Conservation (phyloP, 2,888 invertebrate genomes). For the Agapetus fuscipes region DNA sequence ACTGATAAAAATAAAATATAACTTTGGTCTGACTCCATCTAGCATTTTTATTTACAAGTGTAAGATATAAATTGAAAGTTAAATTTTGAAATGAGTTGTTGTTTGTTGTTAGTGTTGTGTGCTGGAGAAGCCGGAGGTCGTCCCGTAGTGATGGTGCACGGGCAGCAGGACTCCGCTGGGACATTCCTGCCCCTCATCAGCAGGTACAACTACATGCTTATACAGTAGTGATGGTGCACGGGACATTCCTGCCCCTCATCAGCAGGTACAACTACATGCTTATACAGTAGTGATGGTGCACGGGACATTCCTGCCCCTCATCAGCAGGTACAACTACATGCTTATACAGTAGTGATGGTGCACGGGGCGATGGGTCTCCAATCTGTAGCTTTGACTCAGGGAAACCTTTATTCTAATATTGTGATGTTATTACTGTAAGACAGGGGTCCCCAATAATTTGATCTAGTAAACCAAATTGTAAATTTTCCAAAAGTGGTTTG, state of each 20-base stretch:
- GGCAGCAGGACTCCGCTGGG: constrained; percentile 8
- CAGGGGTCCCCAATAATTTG: too few species aligned
- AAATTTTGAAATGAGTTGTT: background rate
- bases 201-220: constrained; percentile 1
- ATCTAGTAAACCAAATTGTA: too few species aligned
- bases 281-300: constrained; percentile 6
- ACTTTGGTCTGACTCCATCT: background rate
- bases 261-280: constrained; percentile 1
- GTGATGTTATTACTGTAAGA: too few species aligned
- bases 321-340: constrained; percentile 1
- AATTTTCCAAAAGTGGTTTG: too few species aligned
- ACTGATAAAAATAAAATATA: too few species aligned
- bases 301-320: constrained; percentile 8
- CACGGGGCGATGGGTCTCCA: too few species aligned
- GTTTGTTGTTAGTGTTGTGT: constrained; percentile 1
- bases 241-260: constrained; percentile 7
- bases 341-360: constrained; percentile 4
- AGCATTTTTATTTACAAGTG: background rate
- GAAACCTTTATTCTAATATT: too few species aligned
- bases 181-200: constrained; percentile 7
- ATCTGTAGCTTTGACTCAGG: too few species aligned
- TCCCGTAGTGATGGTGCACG: constrained; percentile 7
- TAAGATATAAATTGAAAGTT: background rate
- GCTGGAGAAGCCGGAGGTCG: constrained; percentile 2
- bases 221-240: constrained; percentile 6